phyloP scores from a whole-genome alignment of 2,113 vertebrate species.

The Tenebrosternarchus preto region DNA sequence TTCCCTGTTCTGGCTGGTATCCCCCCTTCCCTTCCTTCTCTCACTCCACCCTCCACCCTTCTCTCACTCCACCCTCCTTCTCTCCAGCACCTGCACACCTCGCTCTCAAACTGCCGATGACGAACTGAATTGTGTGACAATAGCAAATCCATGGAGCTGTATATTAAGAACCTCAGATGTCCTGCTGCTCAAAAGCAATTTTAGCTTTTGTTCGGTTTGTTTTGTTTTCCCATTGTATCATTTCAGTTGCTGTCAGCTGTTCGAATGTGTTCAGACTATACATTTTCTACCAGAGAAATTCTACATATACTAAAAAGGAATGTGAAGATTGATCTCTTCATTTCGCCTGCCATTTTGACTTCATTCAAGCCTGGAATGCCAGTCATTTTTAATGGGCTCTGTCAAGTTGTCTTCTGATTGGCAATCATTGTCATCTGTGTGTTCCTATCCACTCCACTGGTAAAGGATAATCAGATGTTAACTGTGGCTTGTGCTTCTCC shows the following conservation, averaged over 20 bases:
- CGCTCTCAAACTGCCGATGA: conserved; percentile 23
- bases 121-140: conserved; percentile 42
- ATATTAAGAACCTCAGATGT: conserved; percentile 31
- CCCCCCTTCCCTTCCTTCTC: neutral
- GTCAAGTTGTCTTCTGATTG: conserved; percentile 5
- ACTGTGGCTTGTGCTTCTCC: neutral
- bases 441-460: neutral
- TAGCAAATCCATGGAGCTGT: conserved; percentile 29
- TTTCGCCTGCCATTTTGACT: conserved; percentile 3
- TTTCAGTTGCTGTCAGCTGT: too few relatives aligned
- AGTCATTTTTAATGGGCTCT: conserved; percentile 7
- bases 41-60: too few relatives aligned
- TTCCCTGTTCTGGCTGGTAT: neutral
- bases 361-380: conserved; percentile 24
- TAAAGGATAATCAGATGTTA: neutral
- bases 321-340: conserved; percentile 31
- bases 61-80: conserved; percentile 8
- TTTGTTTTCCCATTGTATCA: neutral
- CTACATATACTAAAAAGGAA: neutral
- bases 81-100: conserved; percentile 24
- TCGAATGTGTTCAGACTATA: too few relatives aligned
- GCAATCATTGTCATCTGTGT: neutral
- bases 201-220: too few relatives aligned
- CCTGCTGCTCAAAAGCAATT: conserved; percentile 11
- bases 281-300: neutral